A percentile compares a stretch with the other conserved stretches of the same genome.
These are phyloP conservation scores for Brachylomia viminalis DNA, from an alignment of 2,888 invertebrate genomes.

Conservation along the genomic window DNA sequence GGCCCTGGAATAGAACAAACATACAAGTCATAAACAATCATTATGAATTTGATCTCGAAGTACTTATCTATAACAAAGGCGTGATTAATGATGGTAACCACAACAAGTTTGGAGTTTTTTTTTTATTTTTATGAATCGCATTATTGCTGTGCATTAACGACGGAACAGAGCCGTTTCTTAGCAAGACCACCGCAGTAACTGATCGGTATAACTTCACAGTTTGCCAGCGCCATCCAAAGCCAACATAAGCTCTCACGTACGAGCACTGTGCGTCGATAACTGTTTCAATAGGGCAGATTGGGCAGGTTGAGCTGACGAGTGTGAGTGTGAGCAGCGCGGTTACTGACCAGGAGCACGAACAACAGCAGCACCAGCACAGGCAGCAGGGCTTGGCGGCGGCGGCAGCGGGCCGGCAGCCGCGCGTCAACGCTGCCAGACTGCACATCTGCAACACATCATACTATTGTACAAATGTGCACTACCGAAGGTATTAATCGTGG, in stretches of 20 bases:
- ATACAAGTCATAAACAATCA: slow-evolving; percentile 20
- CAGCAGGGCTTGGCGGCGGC: slow-evolving; percentile 88
- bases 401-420: slow-evolving; percentile 90
- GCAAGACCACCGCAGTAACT: not conserved
- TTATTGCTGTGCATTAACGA: not conserved
- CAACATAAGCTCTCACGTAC: not conserved
- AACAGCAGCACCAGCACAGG: slow-evolving; percentile 92
- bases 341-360: slow-evolving; percentile 91
- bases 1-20: slow-evolving; percentile 81
- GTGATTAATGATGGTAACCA: not conserved
- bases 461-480: not conserved
- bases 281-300: not conserved
- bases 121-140: no score
- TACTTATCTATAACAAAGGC: not conserved
- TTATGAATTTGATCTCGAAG: no score
- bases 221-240: not conserved
- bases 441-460: slow-evolving; percentile 82
- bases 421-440: slow-evolving; percentile 89
- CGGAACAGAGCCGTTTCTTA: not conserved
- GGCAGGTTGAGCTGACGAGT: not conserved
- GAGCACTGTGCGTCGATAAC: not conserved
- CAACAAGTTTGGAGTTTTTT: not conserved
- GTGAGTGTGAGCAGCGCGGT: not conserved
- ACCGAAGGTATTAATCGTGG: not conserved
- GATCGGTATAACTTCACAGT: no score